Evolutionary conservation across 2,888 invertebrate genomes (phyloP).

Genomic region (Thymelicus lineola): DNA sequence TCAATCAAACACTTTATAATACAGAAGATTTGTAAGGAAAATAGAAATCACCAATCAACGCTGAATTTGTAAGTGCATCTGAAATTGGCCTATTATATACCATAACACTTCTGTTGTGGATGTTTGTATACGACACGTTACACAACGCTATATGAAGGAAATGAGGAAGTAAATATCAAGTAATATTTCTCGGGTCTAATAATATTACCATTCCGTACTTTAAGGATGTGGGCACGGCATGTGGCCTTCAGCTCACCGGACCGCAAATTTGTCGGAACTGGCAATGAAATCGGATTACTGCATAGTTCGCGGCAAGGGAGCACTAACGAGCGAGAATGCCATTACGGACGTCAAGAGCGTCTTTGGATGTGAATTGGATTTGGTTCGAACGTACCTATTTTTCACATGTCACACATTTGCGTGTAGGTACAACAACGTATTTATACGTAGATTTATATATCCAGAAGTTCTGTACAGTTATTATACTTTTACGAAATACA

Average conservation of each 20-base stretch:
- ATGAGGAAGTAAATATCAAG: background rate
- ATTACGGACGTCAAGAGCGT: conserved; percentile 66
- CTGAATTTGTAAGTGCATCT: too few relatives aligned
- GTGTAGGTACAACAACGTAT: background rate
- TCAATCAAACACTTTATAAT: too few relatives aligned
- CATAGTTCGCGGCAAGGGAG: conserved; percentile 64
- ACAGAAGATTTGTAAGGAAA: too few relatives aligned
- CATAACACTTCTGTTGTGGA: too few relatives aligned
- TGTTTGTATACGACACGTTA: background rate
- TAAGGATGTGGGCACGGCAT: conserved; percentile 13
- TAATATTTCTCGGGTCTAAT: background rate
- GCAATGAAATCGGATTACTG: conserved; percentile 79
- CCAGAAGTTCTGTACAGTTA: too few relatives aligned
- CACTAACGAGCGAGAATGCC: conserved; percentile 73
- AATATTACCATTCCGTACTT: conserved; percentile 1
- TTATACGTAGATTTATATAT: too few relatives aligned
- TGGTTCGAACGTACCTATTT: conserved; percentile 28
- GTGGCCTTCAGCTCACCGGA: conserved; percentile 54
- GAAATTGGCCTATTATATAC: too few relatives aligned
- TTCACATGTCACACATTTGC: conserved; percentile 24
- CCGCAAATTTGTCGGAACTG: conserved; percentile 82
- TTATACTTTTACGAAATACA: too few relatives aligned
- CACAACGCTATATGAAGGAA: background rate
- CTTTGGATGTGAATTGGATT: conserved; percentile 61
- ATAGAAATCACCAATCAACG: too few relatives aligned